These are phyloP conservation scores for Mesorhabditis sp. DNA, from an alignment of 2,888 invertebrate genomes.

Conservation along the genomic window DNA sequence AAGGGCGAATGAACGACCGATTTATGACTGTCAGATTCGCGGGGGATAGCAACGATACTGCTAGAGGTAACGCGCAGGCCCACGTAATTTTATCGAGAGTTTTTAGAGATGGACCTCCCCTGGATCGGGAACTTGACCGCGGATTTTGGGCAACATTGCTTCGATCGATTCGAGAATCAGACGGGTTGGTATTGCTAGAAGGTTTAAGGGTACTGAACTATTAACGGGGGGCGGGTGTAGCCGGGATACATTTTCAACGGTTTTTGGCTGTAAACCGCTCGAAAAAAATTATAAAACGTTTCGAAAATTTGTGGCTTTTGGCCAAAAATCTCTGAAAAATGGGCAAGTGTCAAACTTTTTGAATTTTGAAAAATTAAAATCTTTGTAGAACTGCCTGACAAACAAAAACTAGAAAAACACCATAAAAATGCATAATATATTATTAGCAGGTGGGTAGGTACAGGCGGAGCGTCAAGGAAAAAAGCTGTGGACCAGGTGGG, in stretches of 20 bases:
- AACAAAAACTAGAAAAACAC: too few relatives aligned
- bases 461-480: too few relatives aligned
- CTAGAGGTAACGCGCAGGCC: not conserved
- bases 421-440: too few relatives aligned
- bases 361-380: not conserved
- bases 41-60: not conserved
- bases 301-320: not conserved
- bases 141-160: not conserved
- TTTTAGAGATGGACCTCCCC: constrained; percentile 2
- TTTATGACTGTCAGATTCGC: not conserved
- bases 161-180: not conserved
- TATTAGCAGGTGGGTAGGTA: too few relatives aligned
- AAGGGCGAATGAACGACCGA: not conserved
- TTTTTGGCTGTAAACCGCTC: not conserved
- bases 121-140: not conserved
- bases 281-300: not conserved
- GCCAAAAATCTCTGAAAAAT: not conserved
- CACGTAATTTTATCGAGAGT: too few relatives aligned
- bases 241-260: too few relatives aligned
- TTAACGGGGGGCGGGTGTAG: too few relatives aligned
- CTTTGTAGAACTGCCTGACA: too few relatives aligned
- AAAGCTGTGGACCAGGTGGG: too few relatives aligned
- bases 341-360: not conserved
- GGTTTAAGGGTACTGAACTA: too few relatives aligned
- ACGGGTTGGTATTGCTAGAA: too few relatives aligned